Conservation (phyloP, 1,140 invertebrate species). For the Rhynchophorus ferrugineus region DNA sequence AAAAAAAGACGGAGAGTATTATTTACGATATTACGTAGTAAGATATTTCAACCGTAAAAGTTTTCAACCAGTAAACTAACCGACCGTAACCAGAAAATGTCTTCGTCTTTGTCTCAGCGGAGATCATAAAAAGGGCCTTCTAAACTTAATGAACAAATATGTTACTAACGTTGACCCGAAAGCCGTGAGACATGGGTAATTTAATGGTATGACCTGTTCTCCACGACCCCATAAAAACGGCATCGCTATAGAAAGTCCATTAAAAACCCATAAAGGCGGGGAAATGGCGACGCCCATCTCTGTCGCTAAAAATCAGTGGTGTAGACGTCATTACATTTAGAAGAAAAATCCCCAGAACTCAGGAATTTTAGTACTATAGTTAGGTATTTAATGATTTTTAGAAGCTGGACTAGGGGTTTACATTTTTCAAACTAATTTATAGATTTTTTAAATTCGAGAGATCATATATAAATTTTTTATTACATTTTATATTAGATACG, state of each 20-base stretch:
- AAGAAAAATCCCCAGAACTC: no score
- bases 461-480: no score
- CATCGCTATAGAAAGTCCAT: background rate
- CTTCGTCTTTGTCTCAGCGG: background rate
- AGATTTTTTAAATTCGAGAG: no score
- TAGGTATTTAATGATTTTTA: no score
- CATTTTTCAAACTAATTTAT: no score
- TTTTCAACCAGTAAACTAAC: background rate
- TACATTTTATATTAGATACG: no score
- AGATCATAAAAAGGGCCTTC: background rate
- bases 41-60: no score
- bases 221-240: background rate
- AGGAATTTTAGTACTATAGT: no score
- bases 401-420: no score
- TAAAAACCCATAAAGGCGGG: background rate
- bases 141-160: background rate
- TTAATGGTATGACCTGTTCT: background rate
- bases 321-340: no score
- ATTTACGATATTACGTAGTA: no score
- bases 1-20: no score
- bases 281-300: background rate
- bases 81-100: background rate
- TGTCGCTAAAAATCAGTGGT: background rate
- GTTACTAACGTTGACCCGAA: background rate
- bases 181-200: background rate